These are phyloP conservation scores for Acromyrmex charruanus DNA, from an alignment of 1,140 invertebrate species.

Conservation along the genomic window DNA sequence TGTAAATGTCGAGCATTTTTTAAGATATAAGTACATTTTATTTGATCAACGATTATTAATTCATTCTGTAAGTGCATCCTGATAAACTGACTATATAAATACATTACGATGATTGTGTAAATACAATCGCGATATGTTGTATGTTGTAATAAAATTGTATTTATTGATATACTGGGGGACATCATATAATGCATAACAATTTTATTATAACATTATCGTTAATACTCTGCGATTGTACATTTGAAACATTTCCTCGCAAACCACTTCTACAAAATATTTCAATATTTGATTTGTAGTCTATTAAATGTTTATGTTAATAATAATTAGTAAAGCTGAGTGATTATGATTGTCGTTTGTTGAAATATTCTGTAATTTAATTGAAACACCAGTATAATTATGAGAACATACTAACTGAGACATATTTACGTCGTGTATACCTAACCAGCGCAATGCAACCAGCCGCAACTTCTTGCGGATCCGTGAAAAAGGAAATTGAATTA, in stretches of 20 bases:
- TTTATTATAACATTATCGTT: neutral
- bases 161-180: neutral
- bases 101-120: constrained; percentile 12
- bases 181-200: neutral
- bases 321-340: constrained; percentile 14
- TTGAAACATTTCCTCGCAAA: neutral
- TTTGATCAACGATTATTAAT: neutral
- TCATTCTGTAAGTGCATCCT: neutral
- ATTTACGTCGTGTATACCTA: neutral
- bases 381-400: neutral
- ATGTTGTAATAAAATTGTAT: neutral
- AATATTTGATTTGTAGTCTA: neutral
- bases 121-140: neutral
- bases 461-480: neutral
- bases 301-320: constrained; percentile 14
- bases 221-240: neutral
- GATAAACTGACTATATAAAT: neutral
- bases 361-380: neutral
- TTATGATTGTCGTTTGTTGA: neutral
- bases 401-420: constrained; percentile 2
- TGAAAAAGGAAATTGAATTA: constrained; percentile 33
- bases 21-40: neutral
- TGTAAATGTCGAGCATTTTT: neutral
- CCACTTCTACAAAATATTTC: constrained; percentile 7
- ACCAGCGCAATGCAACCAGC: neutral